These are phyloP conservation scores for Picathartes gymnocephalus DNA, from an alignment of 2,113 vertebrate genomes.

Conservation along the genomic window DNA sequence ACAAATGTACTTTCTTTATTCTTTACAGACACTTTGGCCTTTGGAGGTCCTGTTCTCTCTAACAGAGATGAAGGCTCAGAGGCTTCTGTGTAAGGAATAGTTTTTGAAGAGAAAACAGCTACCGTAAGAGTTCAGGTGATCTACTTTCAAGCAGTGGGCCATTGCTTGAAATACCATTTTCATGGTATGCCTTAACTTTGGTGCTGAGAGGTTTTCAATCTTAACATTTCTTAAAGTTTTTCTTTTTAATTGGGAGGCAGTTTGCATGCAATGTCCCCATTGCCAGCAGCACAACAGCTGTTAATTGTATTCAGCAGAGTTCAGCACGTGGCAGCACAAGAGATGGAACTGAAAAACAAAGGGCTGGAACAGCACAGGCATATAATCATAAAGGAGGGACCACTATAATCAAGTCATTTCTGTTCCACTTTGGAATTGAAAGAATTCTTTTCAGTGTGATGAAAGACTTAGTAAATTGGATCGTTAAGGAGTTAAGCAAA, in stretches of 20 bases:
- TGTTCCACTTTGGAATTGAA: background rate
- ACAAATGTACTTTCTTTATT: background rate
- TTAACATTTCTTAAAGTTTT: background rate
- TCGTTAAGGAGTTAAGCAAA: background rate
- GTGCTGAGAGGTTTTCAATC: background rate
- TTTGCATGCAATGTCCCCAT: background rate
- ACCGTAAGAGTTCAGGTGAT: background rate
- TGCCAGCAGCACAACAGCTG: conserved; percentile 19
- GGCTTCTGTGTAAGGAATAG: background rate
- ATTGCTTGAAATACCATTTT: background rate
- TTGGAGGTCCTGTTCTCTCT: background rate
- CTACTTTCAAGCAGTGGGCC: background rate
- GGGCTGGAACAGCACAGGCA: background rate
- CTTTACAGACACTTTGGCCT: background rate
- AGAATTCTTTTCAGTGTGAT: background rate
- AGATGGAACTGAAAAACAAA: conserved; percentile 11
- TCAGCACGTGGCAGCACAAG: background rate
- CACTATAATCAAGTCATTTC: background rate
- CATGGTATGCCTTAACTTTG: background rate
- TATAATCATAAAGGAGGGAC: background rate
- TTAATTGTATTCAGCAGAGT: background rate
- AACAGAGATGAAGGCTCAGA: background rate
- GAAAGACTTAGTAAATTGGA: background rate
- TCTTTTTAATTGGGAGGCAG: background rate
- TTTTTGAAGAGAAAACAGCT: background rate